Base-by-base conservation (phyloP, 2,797 vertebrate species). In the Mallotus villosus region DNA sequence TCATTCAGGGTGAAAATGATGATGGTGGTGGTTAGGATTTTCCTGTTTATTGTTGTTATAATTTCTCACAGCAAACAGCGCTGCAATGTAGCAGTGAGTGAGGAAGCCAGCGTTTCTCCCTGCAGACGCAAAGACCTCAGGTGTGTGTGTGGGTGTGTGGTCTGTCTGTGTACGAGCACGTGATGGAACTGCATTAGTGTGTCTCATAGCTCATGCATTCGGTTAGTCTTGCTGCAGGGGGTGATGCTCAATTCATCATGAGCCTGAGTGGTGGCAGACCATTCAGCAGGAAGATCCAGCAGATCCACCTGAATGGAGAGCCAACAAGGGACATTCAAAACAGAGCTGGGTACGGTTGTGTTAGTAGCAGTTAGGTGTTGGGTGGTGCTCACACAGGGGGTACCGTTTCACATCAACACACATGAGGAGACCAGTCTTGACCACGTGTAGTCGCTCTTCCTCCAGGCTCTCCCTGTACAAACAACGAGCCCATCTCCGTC, bases 211-310 rank as follows among this genome's bases (percentile, higher is more conserved):
- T 55, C 51, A 55, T 11, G 41, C 11, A 46, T 21, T 41, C 27
- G n/a, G 19, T 61, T 72, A 3, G 17, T 68, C 17, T n/a, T 37
- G 37, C 7, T 73, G 4, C 82, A 96, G n/a, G n/a, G 98, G 86
- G 96, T 99, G 73, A 90, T 98, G 82, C 93, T 99, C 49, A 99
- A 99, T n/a, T n/a, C 89, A 97, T 99, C 82, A 98, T 99, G 97
- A 98, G 97, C 88, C 89, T 99, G 87, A 97, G n/a, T 99, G 7
- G 95, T 99, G 89, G 97, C n/a, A 98, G 86, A 96, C 95, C 0
- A 94, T 97, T 74, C 94, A 95, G 63, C 96, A 97, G 84, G 97
- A 99, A 16, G 94, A 94, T 0, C 95, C 96, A 46, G 90, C 94
- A 0, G 97, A 99, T 79, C 93, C 88, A 63, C 91, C 94, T 0